A percentile compares a stretch with the other conserved stretches of the same genome.
Evolutionary conservation across 2,888 invertebrate species (phyloP).

Genomic region (Diaperis boleti): DNA sequence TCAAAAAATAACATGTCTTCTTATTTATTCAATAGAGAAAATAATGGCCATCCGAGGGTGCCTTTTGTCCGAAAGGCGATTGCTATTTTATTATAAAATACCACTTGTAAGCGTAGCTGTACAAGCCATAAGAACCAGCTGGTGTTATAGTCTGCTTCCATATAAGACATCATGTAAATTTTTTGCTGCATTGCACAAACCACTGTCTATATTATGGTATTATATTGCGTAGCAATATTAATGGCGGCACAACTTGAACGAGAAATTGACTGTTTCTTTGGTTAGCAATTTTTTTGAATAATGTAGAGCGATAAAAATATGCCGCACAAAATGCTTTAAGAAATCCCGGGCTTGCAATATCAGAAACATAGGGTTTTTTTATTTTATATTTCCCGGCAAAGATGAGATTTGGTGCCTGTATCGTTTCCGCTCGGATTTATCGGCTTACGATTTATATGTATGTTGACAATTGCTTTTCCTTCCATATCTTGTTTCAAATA

Average conservation of each 20-base stretch:
- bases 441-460: conserved; percentile 45
- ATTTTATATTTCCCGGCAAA: conserved; percentile 37
- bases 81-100: conserved; percentile 27
- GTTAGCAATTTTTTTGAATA: conserved; percentile 32
- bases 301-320: conserved; percentile 41
- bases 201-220: conserved; percentile 25
- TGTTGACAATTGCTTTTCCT: conserved; percentile 44
- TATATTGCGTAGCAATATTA: conserved; percentile 5
- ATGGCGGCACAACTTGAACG: neutral
- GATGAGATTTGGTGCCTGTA: conserved; percentile 43
- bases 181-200: conserved; percentile 38
- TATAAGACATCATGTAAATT: conserved; percentile 36
- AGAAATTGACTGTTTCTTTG: conserved; percentile 19
- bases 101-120: conserved; percentile 16
- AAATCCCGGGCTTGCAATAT: conserved; percentile 43
- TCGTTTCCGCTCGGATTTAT: conserved; percentile 40
- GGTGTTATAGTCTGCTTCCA: conserved; percentile 22
- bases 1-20: neutral
- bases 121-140: conserved; percentile 33
- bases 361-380: conserved; percentile 40
- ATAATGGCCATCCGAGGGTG: conserved; percentile 8
- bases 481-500: conserved; percentile 28
- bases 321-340: conserved; percentile 42
- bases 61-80: conserved; percentile 16
- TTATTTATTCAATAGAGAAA: conserved; percentile 14